phyloP scores from a whole-genome alignment of 2,113 vertebrate genomes.

The Anguilla japonica region DNA sequence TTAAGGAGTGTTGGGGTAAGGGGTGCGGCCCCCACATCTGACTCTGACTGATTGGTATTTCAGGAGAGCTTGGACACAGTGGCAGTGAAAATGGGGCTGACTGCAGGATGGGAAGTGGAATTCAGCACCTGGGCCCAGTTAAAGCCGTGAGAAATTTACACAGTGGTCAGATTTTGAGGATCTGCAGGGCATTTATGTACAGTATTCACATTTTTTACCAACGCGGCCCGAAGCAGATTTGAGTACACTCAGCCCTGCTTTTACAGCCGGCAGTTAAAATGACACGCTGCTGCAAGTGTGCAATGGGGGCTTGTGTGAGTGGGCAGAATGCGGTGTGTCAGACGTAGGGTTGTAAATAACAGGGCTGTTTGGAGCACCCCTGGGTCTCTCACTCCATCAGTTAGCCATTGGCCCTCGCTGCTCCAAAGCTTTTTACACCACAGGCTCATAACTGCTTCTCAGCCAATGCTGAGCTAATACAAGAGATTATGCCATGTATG shows the following conservation, averaged over 20 bases:
- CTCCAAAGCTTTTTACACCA: constrained; percentile 15
- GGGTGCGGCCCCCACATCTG: background rate
- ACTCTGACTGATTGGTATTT: background rate
- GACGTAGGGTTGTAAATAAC: constrained; percentile 46
- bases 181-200: constrained; percentile 35
- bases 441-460: constrained; percentile 14
- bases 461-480: constrained; percentile 36
- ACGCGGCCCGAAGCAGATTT: constrained; percentile 37
- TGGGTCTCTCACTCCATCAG: background rate
- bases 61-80: background rate
- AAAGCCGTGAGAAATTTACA: constrained; percentile 41
- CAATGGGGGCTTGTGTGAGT: constrained; percentile 35
- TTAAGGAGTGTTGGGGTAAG: background rate
- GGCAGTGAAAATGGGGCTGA: background rate
- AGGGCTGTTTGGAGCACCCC: background rate
- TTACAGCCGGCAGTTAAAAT: constrained; percentile 38
- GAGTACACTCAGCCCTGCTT: constrained; percentile 36
- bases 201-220: constrained; percentile 38
- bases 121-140: constrained; percentile 13
- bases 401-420: background rate
- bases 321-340: constrained; percentile 38
- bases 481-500: constrained; percentile 39
- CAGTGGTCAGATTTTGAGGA: constrained; percentile 28
- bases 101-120: background rate
- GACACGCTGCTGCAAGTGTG: constrained; percentile 42